Evolutionary conservation across 53 echinoderm and acorn worm genomes (phyloP).

Genomic region (Apostichopus leukothele): DNA sequence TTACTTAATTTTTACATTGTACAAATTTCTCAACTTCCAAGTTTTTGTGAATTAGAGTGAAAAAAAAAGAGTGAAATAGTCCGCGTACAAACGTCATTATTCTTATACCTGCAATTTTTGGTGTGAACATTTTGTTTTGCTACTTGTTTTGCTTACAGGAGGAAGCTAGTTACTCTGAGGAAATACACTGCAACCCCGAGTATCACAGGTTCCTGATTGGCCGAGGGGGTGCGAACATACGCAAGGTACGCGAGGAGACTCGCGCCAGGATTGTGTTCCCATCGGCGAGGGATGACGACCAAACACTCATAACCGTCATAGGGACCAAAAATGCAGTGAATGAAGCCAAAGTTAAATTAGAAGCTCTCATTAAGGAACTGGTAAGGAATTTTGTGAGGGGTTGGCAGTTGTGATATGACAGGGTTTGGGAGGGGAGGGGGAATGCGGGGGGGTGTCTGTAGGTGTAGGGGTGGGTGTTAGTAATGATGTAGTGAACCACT

Average conservation of each 20-base stretch:
- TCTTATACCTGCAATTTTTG: slow-evolving; percentile 62
- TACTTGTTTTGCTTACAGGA: slow-evolving; percentile 54
- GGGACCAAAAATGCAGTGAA: slow-evolving; percentile 84
- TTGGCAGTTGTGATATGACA: too few relatives aligned
- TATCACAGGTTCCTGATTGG: slow-evolving; percentile 98
- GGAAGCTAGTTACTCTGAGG: slow-evolving; percentile 78
- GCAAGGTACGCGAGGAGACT: slow-evolving; percentile 94
- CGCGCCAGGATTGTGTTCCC: slow-evolving; percentile 93
- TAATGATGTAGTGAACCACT: too few relatives aligned
- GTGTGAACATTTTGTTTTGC: too few relatives aligned
- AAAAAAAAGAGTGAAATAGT: too few relatives aligned
- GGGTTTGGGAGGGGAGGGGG: too few relatives aligned
- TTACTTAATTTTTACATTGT: too few relatives aligned
- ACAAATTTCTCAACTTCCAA: too few relatives aligned
- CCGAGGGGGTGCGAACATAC: slow-evolving; percentile 92
- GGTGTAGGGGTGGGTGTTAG: too few relatives aligned
- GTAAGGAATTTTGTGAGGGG: slow-evolving; percentile 47
- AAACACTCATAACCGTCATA: slow-evolving; percentile 85
- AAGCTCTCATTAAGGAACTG: slow-evolving; percentile 80
- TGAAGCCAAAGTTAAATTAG: slow-evolving; percentile 78
- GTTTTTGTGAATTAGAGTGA: too few relatives aligned
- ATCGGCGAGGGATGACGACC: slow-evolving; percentile 81
- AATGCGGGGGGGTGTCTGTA: too few relatives aligned
- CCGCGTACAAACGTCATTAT: neutral
- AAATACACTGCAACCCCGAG: slow-evolving; percentile 93